Evolutionary conservation across 2,888 invertebrate genomes (phyloP), one percentile per base, ranked within the genome.

Genomic region (Tipula vernalis): DNA sequence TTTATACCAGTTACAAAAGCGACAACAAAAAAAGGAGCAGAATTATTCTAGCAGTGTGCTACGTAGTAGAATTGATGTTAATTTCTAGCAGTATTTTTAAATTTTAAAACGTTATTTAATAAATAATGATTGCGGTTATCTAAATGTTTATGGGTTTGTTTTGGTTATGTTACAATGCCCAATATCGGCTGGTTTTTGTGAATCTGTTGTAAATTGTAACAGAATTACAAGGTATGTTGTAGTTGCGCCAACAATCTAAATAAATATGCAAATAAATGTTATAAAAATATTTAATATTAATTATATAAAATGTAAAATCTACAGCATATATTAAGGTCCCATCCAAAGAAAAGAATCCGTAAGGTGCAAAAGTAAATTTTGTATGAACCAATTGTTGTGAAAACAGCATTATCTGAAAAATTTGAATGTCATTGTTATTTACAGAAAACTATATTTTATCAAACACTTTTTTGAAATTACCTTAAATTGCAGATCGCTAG

Each of bases 221-320:
- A 86, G 57, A 57, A 86, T 86, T 57, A 86, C 51, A 28, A 86
- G 51, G 28, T 86, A 86, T 6, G 86, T 86, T n/a, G 86, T 86
- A 36, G 42, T 57, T 36, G 86, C 51, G 57, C 86, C 86, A 36
- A 51, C 86, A 39, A 86, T 28, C 86, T 86, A 28, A 28, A 28
- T 28, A 28, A 28, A 28, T 28, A 28, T 28, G 36, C 13, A 86
- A 51, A 6, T 36, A 36, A 57, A 51, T 57, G 28, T 28, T 28
- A 28, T 28, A 28, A 12, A 51, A 51, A 36, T 57, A 47, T 47
- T 47, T 44, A 28, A 86, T 36, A 5, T 36, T 36, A 86, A 6
- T 39, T 36, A 51, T 47, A 4, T 44, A 8, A 86, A 86, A 12
- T 28, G 5, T 36, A 39, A 39, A 39, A 13, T 86, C 8, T 86